phyloP scores from a whole-genome alignment of 2,888 invertebrate genomes.

The Plemyria rubiginata region DNA sequence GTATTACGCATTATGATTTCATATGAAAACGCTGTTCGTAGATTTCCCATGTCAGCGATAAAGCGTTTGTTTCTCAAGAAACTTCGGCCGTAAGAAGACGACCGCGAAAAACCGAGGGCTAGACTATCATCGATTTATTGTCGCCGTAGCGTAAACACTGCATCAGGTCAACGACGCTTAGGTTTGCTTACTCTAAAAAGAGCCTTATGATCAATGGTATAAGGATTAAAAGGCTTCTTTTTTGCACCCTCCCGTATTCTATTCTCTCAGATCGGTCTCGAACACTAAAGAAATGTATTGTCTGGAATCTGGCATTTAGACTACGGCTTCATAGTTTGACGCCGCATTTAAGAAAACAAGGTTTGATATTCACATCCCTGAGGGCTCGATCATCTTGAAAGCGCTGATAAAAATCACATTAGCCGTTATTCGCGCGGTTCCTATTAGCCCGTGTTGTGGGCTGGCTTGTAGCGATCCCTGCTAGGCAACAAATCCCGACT shows the following conservation, averaged over 20 bases:
- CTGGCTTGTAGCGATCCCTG: background rate
- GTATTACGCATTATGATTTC: conserved; percentile 39
- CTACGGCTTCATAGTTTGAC: background rate
- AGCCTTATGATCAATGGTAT: too few relatives aligned
- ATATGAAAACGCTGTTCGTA: conserved; percentile 32
- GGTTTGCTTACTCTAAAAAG: background rate
- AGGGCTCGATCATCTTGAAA: conserved; percentile 42
- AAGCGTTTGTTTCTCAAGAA: conserved; percentile 8
- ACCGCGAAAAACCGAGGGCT: background rate
- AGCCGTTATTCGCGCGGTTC: conserved; percentile 39
- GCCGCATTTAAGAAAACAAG: background rate
- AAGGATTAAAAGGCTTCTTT: too few relatives aligned
- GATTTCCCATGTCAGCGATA: conserved; percentile 47
- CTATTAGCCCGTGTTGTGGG: conserved; percentile 21
- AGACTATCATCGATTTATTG: background rate
- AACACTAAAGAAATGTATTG: too few relatives aligned
- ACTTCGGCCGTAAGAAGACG: background rate
- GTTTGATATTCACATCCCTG: conserved; percentile 24
- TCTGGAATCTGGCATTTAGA: too few relatives aligned
- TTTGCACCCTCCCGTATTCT: too few relatives aligned
- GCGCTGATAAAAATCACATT: conserved; percentile 51
- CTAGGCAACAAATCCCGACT: too few relatives aligned
- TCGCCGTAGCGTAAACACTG: too few relatives aligned
- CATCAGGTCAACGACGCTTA: background rate
- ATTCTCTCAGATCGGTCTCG: too few relatives aligned